Evolutionary conservation across 2,113 vertebrate species (phyloP).

Genomic region (Proteles cristata): DNA sequence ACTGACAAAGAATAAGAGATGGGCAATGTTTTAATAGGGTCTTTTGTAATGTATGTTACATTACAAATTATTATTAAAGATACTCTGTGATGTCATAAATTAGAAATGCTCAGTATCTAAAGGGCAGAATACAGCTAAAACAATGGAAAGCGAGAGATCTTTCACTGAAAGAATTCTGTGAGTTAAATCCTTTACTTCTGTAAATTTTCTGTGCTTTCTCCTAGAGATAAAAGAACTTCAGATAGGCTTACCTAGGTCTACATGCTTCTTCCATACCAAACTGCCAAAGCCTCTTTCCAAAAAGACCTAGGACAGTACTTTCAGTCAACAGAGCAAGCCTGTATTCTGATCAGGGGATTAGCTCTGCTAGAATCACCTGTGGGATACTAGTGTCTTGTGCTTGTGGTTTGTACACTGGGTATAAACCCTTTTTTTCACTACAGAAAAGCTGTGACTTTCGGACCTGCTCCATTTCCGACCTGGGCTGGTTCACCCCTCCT

Average conservation of each 20-base stretch:
- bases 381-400: neutral
- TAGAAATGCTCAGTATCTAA: neutral
- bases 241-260: neutral
- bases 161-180: neutral
- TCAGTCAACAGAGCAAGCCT: neutral
- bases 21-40: neutral
- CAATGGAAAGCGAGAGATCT: neutral
- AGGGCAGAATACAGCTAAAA: neutral
- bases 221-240: neutral
- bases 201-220: neutral
- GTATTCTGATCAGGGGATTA: neutral
- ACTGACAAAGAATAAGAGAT: neutral
- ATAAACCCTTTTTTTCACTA: neutral
- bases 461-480: no score
- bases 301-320: neutral
- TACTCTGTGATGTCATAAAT: slow-evolving; percentile 1
- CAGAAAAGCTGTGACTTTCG: neutral
- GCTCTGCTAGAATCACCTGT: neutral
- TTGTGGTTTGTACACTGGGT: neutral
- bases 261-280: neutral
- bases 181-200: neutral
- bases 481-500: no score
- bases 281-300: neutral
- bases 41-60: neutral
- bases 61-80: neutral